Evolutionary conservation across 92 coral and sea anemone genomes (phyloP), one percentile per base, ranked within the genome.

Genomic region (Epizoanthus rinbou): DNA sequence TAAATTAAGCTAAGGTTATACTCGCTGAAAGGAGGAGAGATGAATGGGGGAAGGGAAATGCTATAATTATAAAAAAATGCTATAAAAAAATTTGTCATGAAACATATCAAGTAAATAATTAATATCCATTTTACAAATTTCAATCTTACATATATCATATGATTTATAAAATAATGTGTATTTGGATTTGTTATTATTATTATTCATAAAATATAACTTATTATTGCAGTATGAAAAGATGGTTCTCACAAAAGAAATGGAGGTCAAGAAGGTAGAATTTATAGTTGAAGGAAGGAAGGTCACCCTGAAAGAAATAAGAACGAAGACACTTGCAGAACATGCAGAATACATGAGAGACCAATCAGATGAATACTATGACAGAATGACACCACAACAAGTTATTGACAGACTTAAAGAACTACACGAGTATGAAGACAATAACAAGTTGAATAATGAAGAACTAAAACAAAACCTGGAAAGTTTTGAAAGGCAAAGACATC

Each of bases 211-310:
- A 43, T 43, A 43, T 43, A 43, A 43, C 50, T 6, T 43, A 43
- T 79, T 79, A 7, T 75, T 75, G 78, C 31, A 58, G 81, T 75
- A 75, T 75, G 81, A 75, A 75, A 59, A 75, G 81, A 16, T 75
- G 81, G 35, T 75, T 10, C 63, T 75, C 52, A 75, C 81, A 7
- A 75, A 75, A 75, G 81, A 75, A 7, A 31, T 75, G 41, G 67
- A 75, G 25, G 63, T 75, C 19, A 43, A 58, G 52, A 75, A 58
- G 45, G 63, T 14, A 13, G 75, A 80, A 64, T 80, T 47, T 35
- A 33, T 39, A 80, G 33, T 80, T 80, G 84, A 80, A 28, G 68
- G 81, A 31, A 43, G 69, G 50, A 75, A 75, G 47, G 63, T 75
- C 21, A 67, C 80, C 65, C 21, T 75, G 50, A 66, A 75, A 1